Conservation (phyloP, 2,113 vertebrate species). For the Sander lucioperca region DNA sequence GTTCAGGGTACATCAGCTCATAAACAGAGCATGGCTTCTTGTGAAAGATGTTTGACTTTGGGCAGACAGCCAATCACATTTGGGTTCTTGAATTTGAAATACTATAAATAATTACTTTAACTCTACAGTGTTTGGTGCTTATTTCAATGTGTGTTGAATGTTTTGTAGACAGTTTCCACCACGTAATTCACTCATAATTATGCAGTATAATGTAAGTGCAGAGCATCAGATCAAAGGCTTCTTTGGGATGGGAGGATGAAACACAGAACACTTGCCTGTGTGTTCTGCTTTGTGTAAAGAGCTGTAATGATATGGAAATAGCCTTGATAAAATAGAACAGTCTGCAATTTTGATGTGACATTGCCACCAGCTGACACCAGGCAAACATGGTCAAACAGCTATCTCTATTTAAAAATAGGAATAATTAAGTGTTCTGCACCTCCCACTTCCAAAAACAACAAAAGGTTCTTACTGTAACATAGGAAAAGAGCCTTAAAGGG, state of each 20-base stretch:
- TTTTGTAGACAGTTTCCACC: too few species aligned
- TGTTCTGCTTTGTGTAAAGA: constrained; percentile 53
- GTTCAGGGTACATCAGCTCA: too few species aligned
- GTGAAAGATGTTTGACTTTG: too few species aligned
- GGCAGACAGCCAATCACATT: too few species aligned
- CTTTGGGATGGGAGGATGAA: constrained; percentile 64
- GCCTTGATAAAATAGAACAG: constrained; percentile 37
- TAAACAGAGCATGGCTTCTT: too few species aligned
- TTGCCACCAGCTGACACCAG: constrained; percentile 45
- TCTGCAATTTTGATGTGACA: constrained; percentile 39
- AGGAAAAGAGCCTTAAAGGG: background rate
- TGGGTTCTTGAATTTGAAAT: too few species aligned
- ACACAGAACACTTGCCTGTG: constrained; percentile 21
- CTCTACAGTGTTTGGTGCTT: too few species aligned
- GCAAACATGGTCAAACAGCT: constrained; percentile 35
- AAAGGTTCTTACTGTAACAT: constrained; percentile 9
- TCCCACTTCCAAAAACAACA: constrained; percentile 42
- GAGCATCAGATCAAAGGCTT: constrained; percentile 63
- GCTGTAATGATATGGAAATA: constrained; percentile 59
- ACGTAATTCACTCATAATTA: background rate
- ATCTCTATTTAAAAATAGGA: constrained; percentile 34
- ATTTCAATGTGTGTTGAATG: too few species aligned
- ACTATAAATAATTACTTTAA: too few species aligned
- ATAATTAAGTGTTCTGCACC: constrained; percentile 38
- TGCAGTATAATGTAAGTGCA: constrained; percentile 23